Conservation (phyloP, 2,113 vertebrate genomes). For the Triplophysa dalaica region DNA sequence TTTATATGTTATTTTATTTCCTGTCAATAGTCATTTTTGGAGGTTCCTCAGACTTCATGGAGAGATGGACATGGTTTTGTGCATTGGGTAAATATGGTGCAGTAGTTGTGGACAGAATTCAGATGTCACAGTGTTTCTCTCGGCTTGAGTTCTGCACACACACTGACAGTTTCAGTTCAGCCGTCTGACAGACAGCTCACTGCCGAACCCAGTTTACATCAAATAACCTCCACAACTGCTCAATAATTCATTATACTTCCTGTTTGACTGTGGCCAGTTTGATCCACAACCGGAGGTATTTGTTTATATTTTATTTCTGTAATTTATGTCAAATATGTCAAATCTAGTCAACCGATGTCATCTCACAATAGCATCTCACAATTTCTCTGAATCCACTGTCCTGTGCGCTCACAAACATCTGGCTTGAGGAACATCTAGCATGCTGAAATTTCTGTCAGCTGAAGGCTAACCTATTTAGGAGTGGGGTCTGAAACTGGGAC, state of each 20-base stretch:
- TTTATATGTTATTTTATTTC: too few species aligned
- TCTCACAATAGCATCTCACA: not conserved
- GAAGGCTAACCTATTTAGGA: slow-evolving; percentile 48
- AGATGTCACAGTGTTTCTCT: not conserved
- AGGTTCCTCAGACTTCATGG: too few species aligned
- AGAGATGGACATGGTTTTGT: not conserved
- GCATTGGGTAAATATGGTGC: not conserved
- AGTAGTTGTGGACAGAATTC: not conserved
- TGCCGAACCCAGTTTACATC: slow-evolving; percentile 15
- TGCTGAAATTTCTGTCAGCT: slow-evolving; percentile 11
- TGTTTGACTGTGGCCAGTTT: not conserved
- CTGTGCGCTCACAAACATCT: not conserved
- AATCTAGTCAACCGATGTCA: not conserved
- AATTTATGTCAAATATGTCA: slow-evolving; percentile 16
- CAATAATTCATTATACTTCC: slow-evolving; percentile 14
- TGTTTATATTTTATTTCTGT: slow-evolving; percentile 7
- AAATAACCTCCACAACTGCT: slow-evolving; percentile 21
- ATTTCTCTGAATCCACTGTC: slow-evolving; percentile 5
- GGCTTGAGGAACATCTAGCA: slow-evolving; percentile 17
- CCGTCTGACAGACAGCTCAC: not conserved
- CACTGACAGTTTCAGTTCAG: not conserved
- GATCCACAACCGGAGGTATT: not conserved
- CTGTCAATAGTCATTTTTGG: too few species aligned
- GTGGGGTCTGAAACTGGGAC: slow-evolving; percentile 48
- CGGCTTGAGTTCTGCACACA: not conserved